Evolutionary conservation across 2,113 vertebrate species (phyloP).

Genomic region (Vombatus ursinus): DNA sequence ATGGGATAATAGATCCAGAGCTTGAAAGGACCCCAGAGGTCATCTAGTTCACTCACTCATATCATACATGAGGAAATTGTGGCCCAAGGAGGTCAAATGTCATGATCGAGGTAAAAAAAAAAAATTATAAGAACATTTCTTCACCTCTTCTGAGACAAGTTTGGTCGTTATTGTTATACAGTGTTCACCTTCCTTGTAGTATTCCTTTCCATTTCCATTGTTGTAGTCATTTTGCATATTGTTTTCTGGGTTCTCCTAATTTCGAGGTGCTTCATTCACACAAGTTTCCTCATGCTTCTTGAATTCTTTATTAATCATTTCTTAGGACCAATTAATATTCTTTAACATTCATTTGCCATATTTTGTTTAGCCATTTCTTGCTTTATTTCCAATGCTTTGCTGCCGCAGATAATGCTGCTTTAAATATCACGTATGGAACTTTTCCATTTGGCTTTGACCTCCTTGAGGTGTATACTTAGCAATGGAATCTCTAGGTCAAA

Average conservation of each 20-base stretch:
- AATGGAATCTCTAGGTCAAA: neutral
- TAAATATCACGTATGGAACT: neutral
- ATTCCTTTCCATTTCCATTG: neutral
- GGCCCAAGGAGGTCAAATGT: neutral
- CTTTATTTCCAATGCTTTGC: neutral
- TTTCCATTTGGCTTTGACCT: neutral
- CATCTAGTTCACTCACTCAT: neutral
- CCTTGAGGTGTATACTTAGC: neutral
- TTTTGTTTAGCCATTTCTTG: neutral
- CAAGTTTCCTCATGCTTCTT: neutral
- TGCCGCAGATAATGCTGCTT: neutral
- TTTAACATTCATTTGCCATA: neutral
- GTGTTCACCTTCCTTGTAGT: neutral
- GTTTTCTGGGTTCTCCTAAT: neutral
- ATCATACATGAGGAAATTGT: neutral
- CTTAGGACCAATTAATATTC: neutral
- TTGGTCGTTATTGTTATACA: neutral
- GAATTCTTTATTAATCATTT: neutral
- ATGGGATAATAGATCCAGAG: neutral
- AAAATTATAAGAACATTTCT: neutral
- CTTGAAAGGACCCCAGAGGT: neutral
- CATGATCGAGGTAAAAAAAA: neutral
- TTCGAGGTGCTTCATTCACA: neutral
- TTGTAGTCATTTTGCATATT: neutral
- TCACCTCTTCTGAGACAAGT: neutral